phyloP scores from a whole-genome alignment of 2,797 vertebrate genomes.

The Phylloscopus collybita region DNA sequence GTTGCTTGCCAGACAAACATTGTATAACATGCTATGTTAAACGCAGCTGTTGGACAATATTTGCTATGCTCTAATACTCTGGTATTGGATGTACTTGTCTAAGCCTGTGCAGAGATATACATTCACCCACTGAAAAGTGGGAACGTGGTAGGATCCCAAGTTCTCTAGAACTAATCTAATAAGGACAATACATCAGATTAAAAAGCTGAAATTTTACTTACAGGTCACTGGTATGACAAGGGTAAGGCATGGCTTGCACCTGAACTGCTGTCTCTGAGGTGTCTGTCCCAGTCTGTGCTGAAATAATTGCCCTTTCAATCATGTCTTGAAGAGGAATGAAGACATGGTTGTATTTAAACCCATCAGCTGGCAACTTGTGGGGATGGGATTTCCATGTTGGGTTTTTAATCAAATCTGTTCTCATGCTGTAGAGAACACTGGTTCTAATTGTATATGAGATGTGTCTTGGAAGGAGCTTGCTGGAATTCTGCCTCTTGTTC shows the following conservation, averaged over 20 bases:
- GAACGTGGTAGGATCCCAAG: not conserved
- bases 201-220: slow-evolving; percentile 61
- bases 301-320: slow-evolving; percentile 76
- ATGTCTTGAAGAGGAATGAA: slow-evolving; percentile 80
- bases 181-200: not conserved
- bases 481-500: not conserved
- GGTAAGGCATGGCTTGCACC: slow-evolving; percentile 76
- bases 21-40: not conserved
- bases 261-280: slow-evolving; percentile 36
- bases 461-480: slow-evolving; percentile 19
- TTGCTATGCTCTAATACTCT: not conserved
- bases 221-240: slow-evolving; percentile 76
- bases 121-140: not conserved
- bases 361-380: slow-evolving; percentile 68
- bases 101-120: not conserved
- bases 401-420: slow-evolving; percentile 72
- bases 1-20: not conserved
- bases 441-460: slow-evolving; percentile 77
- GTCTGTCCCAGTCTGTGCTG: slow-evolving; percentile 63
- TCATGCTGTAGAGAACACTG: slow-evolving; percentile 75
- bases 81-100: not conserved
- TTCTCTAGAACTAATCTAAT: not conserved
- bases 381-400: slow-evolving; percentile 77
- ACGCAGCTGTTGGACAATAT: not conserved
- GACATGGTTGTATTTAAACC: slow-evolving; percentile 77